Evolutionary conservation across 2,797 vertebrate genomes (phyloP), one percentile per base, ranked within the genome.

Genomic region (Acanthurus leucopareius): DNA sequence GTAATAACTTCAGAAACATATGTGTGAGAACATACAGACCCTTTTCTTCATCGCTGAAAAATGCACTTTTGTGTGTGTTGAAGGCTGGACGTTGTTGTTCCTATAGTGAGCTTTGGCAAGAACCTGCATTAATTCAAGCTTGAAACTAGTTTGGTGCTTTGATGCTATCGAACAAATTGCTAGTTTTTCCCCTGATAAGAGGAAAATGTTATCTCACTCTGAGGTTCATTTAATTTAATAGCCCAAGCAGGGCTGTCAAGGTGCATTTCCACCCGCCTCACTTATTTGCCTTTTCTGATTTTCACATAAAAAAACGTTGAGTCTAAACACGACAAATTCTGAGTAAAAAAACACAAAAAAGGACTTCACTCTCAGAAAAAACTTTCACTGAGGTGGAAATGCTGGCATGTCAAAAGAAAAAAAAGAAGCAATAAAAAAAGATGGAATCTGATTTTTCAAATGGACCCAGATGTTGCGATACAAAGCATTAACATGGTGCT

Each of bases 1-100:
- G 61, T 65, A 44, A 71, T 73, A 17, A 77, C 42, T 57, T 73
- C 47, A 76, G 71, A 80, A 83, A 72, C 63, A 73, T 60, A 19
- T 51, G 66, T 16, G 10, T 45, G 70, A 83, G 45, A 66, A 67
- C 44, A 60, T 10, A 19, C 74, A 76, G 70, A 82, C 2, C 2
- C 16, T 14, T 53, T 51, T 72, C 25, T 48, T 48, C 45, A 64
- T 14, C 1, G 8, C 38, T 19, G 14, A 83, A 79, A 83, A 85
- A 75, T 53, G 19, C n/a, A 17, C 58, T 78, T 69, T 65, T 52
- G 57, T 60, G 20, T 66, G 17, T 61, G 59, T 32, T 77, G 56
- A 80, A 68, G 69, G 57, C n/a, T 6, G 14, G 56, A 3, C 25
- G 25, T 17, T 42, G 61, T 44, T 56, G 25, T 40, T 38, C 15